phyloP scores from a whole-genome alignment of 2,113 vertebrate genomes.

The Alexandromys fortis region DNA sequence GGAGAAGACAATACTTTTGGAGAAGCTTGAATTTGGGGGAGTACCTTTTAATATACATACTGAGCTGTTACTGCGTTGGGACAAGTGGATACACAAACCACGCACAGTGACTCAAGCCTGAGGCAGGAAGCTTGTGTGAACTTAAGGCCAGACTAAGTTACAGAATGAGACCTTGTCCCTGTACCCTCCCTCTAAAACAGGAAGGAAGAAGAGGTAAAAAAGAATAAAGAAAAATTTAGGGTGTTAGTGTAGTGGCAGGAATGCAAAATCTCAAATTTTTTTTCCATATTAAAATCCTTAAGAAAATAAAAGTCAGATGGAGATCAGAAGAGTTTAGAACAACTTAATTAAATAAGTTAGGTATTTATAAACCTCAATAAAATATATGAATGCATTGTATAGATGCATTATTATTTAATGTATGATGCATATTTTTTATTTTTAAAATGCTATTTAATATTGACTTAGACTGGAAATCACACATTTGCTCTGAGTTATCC shows the following conservation, averaged over 20 bases:
- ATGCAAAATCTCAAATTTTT: background rate
- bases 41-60: background rate
- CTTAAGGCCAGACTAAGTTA: background rate
- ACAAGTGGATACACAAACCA: background rate
- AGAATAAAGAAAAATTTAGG: too few relatives aligned
- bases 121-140: background rate
- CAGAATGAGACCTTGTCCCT: background rate
- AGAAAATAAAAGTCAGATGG: background rate
- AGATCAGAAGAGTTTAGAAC: background rate
- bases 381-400: background rate
- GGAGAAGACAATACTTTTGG: background rate
- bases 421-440: background rate
- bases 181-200: too few relatives aligned
- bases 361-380: slow-evolving; percentile 24
- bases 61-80: background rate
- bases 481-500: background rate
- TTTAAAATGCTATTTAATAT: background rate
- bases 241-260: background rate
- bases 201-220: background rate
- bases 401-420: background rate
- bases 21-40: background rate
- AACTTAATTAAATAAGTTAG: background rate
- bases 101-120: too few relatives aligned
- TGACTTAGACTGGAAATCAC: background rate
- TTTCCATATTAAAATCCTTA: background rate